Percentiles rank a stretch among this genome's conserved stretches.
Evolutionary conservation across 2,888 invertebrate species (phyloP).

Genomic region (Helleia helle): DNA sequence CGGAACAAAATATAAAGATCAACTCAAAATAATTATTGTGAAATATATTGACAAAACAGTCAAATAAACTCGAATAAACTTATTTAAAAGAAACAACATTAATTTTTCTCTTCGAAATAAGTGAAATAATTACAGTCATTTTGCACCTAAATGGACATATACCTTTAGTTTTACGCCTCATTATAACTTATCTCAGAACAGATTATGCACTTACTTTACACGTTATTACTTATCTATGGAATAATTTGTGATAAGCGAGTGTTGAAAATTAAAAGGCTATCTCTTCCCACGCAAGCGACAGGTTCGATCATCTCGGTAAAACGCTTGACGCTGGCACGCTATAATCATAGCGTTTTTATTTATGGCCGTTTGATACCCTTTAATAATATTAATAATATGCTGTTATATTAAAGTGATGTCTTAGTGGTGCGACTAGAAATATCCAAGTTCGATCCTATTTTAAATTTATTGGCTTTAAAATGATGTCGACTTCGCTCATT

Average conservation of each 20-base stretch:
- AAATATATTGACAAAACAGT: too few relatives aligned
- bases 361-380: too few relatives aligned
- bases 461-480: too few relatives aligned
- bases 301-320: slow-evolving; percentile 43
- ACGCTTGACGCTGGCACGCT: slow-evolving; percentile 18
- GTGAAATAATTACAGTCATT: not conserved
- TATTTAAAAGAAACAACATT: too few relatives aligned
- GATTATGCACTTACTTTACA: slow-evolving; percentile 36
- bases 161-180: slow-evolving; percentile 9
- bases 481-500: too few relatives aligned
- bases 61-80: not conserved
- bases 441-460: too few relatives aligned
- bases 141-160: not conserved
- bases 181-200: slow-evolving; percentile 17
- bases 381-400: too few relatives aligned
- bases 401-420: too few relatives aligned
- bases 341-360: slow-evolving; percentile 12
- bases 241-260: slow-evolving; percentile 40
- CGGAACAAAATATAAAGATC: too few relatives aligned
- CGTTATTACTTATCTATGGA: slow-evolving; percentile 41
- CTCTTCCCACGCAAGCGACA: slow-evolving; percentile 52
- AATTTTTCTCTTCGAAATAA: too few relatives aligned
- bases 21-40: too few relatives aligned
- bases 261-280: slow-evolving; percentile 66
- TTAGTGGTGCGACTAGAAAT: too few relatives aligned